phyloP scores from a whole-genome alignment of 2,888 invertebrate genomes.

The Sinotaia quadrata region DNA sequence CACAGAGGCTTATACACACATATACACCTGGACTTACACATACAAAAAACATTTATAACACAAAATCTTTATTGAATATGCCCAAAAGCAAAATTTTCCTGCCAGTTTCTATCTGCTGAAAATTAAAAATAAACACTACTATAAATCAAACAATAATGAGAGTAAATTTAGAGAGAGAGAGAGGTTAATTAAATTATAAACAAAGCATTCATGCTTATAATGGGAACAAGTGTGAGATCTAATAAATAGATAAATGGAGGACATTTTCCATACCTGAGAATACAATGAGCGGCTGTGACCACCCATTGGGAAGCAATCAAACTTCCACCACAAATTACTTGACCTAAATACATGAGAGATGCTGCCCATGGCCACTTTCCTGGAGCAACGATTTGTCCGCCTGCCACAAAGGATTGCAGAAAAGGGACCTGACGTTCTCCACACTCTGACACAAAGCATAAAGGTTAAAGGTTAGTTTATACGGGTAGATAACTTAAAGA shows the following conservation, averaged over 20 bases:
- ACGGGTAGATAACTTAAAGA: no score
- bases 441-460: no score
- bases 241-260: background rate
- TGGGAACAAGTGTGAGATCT: background rate
- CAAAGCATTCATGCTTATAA: background rate
- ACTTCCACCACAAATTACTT: conserved; percentile 54
- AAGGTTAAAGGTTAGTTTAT: no score
- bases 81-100: no score
- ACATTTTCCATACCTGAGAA: conserved; percentile 50
- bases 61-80: no score
- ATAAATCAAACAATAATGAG: no score
- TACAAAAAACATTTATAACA: no score
- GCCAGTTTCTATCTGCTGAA: no score
- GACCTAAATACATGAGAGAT: conserved; percentile 52
- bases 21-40: no score
- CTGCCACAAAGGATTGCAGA: conserved; percentile 51
- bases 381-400: conserved; percentile 48
- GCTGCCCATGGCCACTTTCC: conserved; percentile 66
- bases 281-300: conserved; percentile 63
- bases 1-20: no score
- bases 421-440: conserved; percentile 45
- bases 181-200: background rate
- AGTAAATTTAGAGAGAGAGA: background rate
- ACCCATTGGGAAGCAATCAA: conserved; percentile 52
- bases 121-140: no score